phyloP scores from a whole-genome alignment of 2,797 vertebrate genomes.

The Hybognathus amarus region DNA sequence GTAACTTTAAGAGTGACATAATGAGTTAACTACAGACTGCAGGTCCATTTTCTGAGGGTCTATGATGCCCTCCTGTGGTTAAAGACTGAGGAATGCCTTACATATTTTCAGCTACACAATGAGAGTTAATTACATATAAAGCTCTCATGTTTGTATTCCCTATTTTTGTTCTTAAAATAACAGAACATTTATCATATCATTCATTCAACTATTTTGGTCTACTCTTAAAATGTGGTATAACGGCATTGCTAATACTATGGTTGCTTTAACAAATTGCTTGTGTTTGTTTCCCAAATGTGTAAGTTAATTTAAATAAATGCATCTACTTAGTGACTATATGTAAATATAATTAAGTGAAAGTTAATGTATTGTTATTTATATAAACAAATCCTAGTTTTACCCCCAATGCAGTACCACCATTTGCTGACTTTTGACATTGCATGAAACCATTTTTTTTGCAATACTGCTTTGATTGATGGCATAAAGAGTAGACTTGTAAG shows the following conservation, averaged over 20 bases:
- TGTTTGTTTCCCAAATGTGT: not conserved
- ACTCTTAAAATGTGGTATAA: not conserved
- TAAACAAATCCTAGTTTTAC: not conserved
- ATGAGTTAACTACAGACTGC: not conserved
- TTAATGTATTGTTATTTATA: not conserved
- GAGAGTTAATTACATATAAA: not conserved
- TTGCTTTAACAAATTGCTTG: not conserved
- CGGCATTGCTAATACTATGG: not conserved
- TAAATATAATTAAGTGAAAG: not conserved
- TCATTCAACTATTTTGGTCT: not conserved
- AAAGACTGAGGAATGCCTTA: not conserved
- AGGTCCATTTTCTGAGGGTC: not conserved
- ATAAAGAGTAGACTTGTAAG: not conserved
- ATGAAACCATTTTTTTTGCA: too few species aligned
- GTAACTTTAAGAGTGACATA: not conserved
- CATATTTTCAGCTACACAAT: slow-evolving; percentile 1
- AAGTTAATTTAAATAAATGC: not conserved
- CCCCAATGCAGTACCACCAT: not conserved
- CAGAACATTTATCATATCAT: not conserved
- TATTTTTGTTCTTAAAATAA: not conserved
- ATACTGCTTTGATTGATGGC: not conserved
- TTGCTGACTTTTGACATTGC: not conserved
- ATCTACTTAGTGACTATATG: not conserved
- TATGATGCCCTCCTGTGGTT: slow-evolving; percentile 21
- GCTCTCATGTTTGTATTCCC: not conserved